Conservation (phyloP, 2,113 vertebrate species). For the Erythrolamprus reginae region DNA sequence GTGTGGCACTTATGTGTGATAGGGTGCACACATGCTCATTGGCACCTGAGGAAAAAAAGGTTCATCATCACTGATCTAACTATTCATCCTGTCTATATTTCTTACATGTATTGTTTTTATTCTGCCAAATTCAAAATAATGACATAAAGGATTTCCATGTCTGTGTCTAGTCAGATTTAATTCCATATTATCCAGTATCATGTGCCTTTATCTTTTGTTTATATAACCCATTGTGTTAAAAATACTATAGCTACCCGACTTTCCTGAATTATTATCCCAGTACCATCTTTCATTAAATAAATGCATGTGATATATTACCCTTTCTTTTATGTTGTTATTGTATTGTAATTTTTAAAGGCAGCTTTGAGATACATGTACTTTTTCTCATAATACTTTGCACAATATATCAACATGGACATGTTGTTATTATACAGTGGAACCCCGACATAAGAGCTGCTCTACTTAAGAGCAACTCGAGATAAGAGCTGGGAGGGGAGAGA, state of each 20-base stretch:
- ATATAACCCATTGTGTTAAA: not conserved
- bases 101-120: not conserved
- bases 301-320: not conserved
- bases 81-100: not conserved
- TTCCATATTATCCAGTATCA: not conserved
- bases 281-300: not conserved
- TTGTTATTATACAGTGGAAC: too few species aligned
- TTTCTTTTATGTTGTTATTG: not conserved
- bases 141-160: not conserved
- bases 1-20: too few species aligned
- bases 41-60: too few species aligned
- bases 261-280: not conserved
- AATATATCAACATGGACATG: not conserved
- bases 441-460: too few species aligned
- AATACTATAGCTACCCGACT: not conserved
- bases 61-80: too few species aligned
- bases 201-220: not conserved
- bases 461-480: too few species aligned
- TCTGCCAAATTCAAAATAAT: not conserved
- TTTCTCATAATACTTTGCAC: not conserved
- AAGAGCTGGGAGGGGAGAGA: too few species aligned
- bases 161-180: not conserved
- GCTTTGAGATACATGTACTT: not conserved
- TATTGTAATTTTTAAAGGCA: not conserved
- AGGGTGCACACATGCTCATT: too few species aligned